A percentile compares a stretch with the other conserved stretches of the same genome.
These are phyloP conservation scores for Abrostola triplasia DNA, from an alignment of 2,888 invertebrate species.

Conservation along the genomic window DNA sequence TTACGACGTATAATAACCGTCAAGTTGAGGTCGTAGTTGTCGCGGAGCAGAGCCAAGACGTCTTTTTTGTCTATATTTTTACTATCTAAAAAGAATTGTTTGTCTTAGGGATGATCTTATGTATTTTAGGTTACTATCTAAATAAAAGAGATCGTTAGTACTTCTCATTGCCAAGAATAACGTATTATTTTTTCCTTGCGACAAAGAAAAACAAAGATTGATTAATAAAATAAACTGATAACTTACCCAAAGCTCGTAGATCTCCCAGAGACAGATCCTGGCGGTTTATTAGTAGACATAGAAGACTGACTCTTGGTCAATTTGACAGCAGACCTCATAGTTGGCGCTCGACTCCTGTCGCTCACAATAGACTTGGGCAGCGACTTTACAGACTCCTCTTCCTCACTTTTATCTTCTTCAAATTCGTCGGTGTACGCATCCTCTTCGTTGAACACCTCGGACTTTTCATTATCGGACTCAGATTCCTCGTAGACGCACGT, in stretches of 20 bases:
- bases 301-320: slow-evolving; percentile 76
- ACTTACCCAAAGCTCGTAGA: slow-evolving; percentile 79
- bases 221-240: not conserved
- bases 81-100: too few species aligned
- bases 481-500: slow-evolving; percentile 72
- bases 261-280: slow-evolving; percentile 72
- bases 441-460: slow-evolving; percentile 64
- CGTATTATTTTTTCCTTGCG: too few species aligned
- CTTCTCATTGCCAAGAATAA: too few species aligned
- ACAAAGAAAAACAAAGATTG: not conserved
- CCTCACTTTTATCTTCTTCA: slow-evolving; percentile 81
- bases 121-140: too few species aligned
- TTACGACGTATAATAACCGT: too few species aligned
- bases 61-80: too few species aligned
- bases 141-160: too few species aligned
- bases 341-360: slow-evolving; percentile 51
- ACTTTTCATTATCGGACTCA: slow-evolving; percentile 67
- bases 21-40: too few species aligned
- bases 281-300: slow-evolving; percentile 64
- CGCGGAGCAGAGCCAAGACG: too few species aligned
- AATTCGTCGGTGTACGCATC: slow-evolving; percentile 84
- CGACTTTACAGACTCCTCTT: slow-evolving; percentile 63
- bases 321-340: slow-evolving; percentile 65
- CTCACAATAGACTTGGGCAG: slow-evolving; percentile 61
- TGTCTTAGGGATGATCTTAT: too few species aligned